Base-by-base conservation (phyloP, 2,113 vertebrate species). In the Otus sunia region DNA sequence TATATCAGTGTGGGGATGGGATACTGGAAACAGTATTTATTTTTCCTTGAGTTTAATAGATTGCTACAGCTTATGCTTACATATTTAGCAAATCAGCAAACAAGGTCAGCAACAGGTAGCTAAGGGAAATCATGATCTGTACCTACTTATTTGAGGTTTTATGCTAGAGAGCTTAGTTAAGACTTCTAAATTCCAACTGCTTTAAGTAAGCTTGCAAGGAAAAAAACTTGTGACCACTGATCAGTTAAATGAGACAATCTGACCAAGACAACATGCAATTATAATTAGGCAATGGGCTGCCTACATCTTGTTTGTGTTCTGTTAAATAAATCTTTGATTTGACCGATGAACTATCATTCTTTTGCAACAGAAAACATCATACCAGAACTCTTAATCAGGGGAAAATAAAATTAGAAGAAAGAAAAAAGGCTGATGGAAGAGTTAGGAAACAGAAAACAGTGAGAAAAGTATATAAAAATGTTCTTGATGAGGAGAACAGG, bases 1-100 rank as follows among this genome's bases (percentile, higher is more conserved):
- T 56, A 1, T n/a, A 50, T n/a, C 30, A 41, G 29, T 32, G 26
- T 1, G 17, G 2, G 11, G 4, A 6, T 1, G 6, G 12, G 16
- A 55, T 30, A 78, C 1, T 21, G 4, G 22, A 75, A 85, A 74
- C 4, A 30, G 6, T 29, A 9, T 10, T 30, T 53, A 52, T 63
- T 80, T 71, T 26, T 3, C 36, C 15, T 69, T 60, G 21, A 37
- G 8, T n/a, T 68, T 86, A 83, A 68, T 9, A 72, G 23, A 72
- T 43, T 36, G 4, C 10, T 83, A 71, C 17, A 73, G 6, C 2
- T 85, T 69, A 77, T 41, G n/a, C 12, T 73, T 36, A 73, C 10
- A 12, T 50, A 45, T 58, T 66, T 53, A 91, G 59, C 36, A 64
- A 72, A 79, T 45, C 27, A 79, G 29, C 29, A 81, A 72, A 43